phyloP scores from a whole-genome alignment of 2,113 vertebrate species.

The Engraulis encrasicolus region DNA sequence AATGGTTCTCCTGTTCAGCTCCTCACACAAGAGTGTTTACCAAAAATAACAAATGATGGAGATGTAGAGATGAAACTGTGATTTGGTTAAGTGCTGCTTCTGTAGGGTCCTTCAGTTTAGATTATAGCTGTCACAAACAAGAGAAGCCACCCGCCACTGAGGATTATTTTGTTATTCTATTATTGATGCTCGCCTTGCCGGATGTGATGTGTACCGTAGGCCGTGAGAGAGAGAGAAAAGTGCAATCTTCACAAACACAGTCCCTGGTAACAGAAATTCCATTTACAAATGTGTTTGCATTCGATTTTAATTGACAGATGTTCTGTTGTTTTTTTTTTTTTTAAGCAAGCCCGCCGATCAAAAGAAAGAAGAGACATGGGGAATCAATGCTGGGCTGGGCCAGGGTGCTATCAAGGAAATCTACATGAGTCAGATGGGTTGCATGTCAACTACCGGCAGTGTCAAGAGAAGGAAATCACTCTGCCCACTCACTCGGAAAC shows the following conservation, averaged over 20 bases:
- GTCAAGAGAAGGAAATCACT: constrained; percentile 54
- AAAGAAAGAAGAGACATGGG: neutral
- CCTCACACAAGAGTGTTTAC: neutral
- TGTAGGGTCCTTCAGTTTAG: neutral
- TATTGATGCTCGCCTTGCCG: neutral
- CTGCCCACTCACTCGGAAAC: constrained; percentile 78
- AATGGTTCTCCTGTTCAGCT: neutral
- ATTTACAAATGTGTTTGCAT: neutral
- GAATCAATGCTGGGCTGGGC: neutral
- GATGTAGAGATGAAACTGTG: neutral
- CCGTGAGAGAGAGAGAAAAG: no score
- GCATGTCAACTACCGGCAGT: neutral
- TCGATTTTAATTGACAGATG: constrained; percentile 11
- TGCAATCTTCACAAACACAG: neutral
- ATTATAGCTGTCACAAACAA: neutral
- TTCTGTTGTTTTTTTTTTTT: no score
- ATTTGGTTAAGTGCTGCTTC: neutral
- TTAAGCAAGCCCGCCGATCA: neutral
- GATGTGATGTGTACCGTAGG: neutral
- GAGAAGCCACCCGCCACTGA: neutral
- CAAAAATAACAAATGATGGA: constrained; percentile 11
- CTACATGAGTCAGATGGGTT: neutral
- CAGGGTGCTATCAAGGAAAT: constrained; percentile 10
- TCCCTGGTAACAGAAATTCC: neutral
- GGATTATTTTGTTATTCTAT: constrained; percentile 7